phyloP scores from a whole-genome alignment of 1,140 invertebrate genomes.

The Mylabris phalerata region DNA sequence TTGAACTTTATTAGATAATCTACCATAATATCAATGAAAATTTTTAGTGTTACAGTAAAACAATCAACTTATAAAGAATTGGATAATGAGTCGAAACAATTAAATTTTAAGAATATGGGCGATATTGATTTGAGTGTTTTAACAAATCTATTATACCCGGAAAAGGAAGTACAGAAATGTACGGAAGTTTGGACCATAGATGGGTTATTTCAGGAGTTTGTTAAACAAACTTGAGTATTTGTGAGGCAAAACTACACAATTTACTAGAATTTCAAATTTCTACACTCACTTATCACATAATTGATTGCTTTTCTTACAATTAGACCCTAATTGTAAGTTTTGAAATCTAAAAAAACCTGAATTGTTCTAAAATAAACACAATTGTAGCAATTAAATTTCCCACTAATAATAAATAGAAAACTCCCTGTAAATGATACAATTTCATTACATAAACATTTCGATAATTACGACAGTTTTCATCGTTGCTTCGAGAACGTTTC shows the following conservation, averaged over 20 bases:
- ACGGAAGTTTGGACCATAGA: slow-evolving; percentile 37
- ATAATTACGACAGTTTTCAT: no score
- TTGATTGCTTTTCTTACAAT: background rate
- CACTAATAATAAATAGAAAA: slow-evolving; percentile 2
- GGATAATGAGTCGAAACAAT: slow-evolving; percentile 25
- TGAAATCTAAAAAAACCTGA: no score
- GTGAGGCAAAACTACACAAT: background rate
- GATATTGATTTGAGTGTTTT: slow-evolving; percentile 37
- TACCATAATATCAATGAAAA: background rate
- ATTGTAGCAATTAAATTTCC: background rate
- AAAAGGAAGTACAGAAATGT: slow-evolving; percentile 34
- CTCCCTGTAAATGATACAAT: slow-evolving; percentile 3
- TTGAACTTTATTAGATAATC: background rate
- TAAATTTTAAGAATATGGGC: slow-evolving; percentile 32
- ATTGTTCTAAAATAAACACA: background rate
- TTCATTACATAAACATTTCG: background rate
- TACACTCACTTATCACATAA: background rate
- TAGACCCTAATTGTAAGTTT: no score
- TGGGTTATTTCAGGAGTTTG: slow-evolving; percentile 32
- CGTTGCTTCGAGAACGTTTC: no score
- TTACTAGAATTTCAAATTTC: no score
- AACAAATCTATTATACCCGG: slow-evolving; percentile 30
- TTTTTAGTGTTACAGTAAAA: slow-evolving; percentile 32
- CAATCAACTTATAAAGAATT: slow-evolving; percentile 40
- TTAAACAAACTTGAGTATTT: slow-evolving; percentile 13